Percentiles rank a stretch among this genome's conserved stretches.
Conservation (phyloP, 2,888 invertebrate species). For the Xanthia togata region DNA sequence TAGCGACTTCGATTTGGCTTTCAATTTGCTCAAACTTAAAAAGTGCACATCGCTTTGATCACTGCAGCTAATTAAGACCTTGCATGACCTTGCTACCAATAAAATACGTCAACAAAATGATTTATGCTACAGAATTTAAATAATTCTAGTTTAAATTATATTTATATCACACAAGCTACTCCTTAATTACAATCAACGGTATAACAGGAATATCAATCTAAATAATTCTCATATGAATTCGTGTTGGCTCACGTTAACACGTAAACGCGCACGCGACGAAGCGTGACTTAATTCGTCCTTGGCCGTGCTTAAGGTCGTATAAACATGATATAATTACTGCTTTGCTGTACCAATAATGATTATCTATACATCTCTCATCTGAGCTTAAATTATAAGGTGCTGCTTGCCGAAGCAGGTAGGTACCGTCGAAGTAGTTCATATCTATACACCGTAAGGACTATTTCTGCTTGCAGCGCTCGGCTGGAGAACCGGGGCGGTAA, state of each 20-base stretch:
- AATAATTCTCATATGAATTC: slow-evolving; percentile 7
- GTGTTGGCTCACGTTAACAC: neutral
- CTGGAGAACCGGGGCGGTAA: too few relatives aligned
- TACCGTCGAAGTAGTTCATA: too few relatives aligned
- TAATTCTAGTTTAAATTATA: neutral
- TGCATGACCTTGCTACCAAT: too few relatives aligned
- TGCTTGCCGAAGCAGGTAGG: neutral
- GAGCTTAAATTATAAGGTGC: neutral
- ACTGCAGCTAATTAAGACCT: too few relatives aligned
- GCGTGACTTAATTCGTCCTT: slow-evolving; percentile 27
- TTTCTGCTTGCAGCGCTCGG: too few relatives aligned
- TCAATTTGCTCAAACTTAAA: too few relatives aligned
- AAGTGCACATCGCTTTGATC: too few relatives aligned
- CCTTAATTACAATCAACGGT: neutral
- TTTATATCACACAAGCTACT: neutral
- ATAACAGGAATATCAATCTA: neutral
- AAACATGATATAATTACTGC: slow-evolving; percentile 1
- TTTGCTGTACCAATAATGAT: neutral
- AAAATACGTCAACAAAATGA: neutral
- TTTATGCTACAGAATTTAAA: neutral
- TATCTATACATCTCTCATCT: neutral
- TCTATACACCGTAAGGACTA: too few relatives aligned
- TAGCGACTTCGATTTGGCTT: too few relatives aligned
- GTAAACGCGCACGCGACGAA: slow-evolving; percentile 15
- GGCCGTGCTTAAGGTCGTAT: neutral